phyloP scores from a whole-genome alignment of 23 tunicate species.

The Trididemnum clinides region DNA sequence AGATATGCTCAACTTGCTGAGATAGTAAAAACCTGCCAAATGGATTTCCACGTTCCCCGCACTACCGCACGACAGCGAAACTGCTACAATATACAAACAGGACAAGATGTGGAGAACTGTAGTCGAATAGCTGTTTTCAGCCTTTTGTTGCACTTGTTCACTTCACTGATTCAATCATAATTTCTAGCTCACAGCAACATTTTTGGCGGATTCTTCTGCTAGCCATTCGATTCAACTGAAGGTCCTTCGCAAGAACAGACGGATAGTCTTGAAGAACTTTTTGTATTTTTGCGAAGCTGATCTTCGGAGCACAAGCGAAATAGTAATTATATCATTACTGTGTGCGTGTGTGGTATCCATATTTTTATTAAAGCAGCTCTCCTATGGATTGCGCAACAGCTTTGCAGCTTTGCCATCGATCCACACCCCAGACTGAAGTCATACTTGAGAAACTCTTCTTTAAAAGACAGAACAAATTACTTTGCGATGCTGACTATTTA shows the following conservation, averaged over 20 bases:
- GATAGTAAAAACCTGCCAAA: background rate
- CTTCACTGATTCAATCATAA: background rate
- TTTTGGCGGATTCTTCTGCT: background rate
- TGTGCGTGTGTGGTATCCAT: constrained; percentile 17
- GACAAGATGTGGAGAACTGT: background rate
- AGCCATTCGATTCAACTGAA: background rate
- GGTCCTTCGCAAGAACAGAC: background rate
- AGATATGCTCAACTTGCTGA: background rate
- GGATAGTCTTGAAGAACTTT: background rate
- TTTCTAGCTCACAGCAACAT: background rate
- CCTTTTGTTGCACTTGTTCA: background rate
- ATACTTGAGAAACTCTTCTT: background rate
- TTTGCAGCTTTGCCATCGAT: background rate
- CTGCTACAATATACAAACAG: background rate
- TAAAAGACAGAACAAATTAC: background rate
- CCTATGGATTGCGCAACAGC: background rate
- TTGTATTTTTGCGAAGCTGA: background rate
- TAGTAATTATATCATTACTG: background rate
- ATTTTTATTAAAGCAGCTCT: background rate
- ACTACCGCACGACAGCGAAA: background rate
- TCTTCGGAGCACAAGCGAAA: background rate
- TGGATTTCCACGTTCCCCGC: background rate
- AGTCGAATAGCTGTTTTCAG: background rate
- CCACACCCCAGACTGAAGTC: background rate
- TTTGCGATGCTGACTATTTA: background rate